Evolutionary conservation across 2,888 invertebrate species (phyloP).

Genomic region (Drosophila paucipuncta): DNA sequence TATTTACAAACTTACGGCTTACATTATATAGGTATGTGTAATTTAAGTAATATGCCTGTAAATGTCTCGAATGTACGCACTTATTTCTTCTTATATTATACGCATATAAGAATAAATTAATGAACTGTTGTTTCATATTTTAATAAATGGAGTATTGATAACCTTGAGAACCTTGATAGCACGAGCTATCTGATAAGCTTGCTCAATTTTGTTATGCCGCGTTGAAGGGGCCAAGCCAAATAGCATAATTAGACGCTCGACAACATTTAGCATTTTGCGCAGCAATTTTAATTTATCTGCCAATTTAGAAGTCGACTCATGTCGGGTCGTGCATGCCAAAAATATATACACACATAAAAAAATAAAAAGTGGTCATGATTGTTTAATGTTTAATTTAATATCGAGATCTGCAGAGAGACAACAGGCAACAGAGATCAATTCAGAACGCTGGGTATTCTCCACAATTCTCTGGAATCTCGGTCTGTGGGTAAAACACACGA

Average conservation of each 20-base stretch:
- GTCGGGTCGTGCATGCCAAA: conserved; percentile 28
- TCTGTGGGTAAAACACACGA: conserved; percentile 41
- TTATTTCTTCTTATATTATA: too few relatives aligned
- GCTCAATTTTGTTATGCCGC: conserved; percentile 25
- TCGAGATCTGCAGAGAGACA: conserved; percentile 21
- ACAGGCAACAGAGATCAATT: conserved; percentile 5
- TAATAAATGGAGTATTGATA: too few relatives aligned
- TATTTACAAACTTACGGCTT: too few relatives aligned
- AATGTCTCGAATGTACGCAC: too few relatives aligned
- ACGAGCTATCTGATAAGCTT: background rate
- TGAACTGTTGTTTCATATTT: too few relatives aligned
- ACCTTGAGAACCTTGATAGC: too few relatives aligned
- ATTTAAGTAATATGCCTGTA: too few relatives aligned
- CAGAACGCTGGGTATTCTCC: conserved; percentile 42
- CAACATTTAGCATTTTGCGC: conserved; percentile 29
- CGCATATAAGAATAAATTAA: too few relatives aligned
- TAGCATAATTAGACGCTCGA: conserved; percentile 13
- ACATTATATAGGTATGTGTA: too few relatives aligned
- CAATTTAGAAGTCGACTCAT: conserved; percentile 30
- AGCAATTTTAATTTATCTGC: conserved; percentile 15
- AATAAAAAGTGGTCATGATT: conserved; percentile 17
- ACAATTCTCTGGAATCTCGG: conserved; percentile 11
- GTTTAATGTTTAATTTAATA: conserved; percentile 23
- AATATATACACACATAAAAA: conserved; percentile 17
- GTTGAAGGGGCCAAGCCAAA: conserved; percentile 28